phyloP scores from a whole-genome alignment of 1,140 invertebrate species.

The Zaprionus nigranus region DNA sequence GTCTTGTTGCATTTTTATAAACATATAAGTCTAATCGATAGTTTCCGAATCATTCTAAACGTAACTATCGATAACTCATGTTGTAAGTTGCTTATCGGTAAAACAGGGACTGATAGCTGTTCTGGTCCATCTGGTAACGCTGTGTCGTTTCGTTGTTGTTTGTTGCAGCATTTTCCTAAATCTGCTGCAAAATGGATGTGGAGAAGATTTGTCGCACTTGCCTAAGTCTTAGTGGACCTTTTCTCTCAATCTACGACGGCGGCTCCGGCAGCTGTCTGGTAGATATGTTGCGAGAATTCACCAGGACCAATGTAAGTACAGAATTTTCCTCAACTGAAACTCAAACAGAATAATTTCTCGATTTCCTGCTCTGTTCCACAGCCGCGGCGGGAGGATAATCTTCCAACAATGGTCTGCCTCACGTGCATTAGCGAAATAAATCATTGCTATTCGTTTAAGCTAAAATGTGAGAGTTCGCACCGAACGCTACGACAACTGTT shows the following conservation, averaged over 20 bases:
- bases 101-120: constrained; percentile 3
- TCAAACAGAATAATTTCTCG: not conserved
- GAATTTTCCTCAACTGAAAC: not conserved
- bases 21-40: not conserved
- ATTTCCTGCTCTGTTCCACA: constrained; percentile 17
- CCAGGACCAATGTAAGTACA: constrained; percentile 62
- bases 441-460: constrained; percentile 76
- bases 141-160: constrained; percentile 27
- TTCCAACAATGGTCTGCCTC: constrained; percentile 74
- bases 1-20: not conserved
- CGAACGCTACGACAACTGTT: constrained; percentile 72
- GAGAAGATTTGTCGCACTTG: constrained; percentile 82
- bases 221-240: constrained; percentile 57
- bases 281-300: constrained; percentile 73
- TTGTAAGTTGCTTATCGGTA: not conserved
- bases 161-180: constrained; percentile 30
- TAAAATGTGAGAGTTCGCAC: constrained; percentile 78
- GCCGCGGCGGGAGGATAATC: constrained; percentile 65
- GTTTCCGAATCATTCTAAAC: not conserved
- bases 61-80: not conserved
- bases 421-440: constrained; percentile 79
- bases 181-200: constrained; percentile 67
- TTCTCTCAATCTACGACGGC: constrained; percentile 76
- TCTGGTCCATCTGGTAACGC: constrained; percentile 22
- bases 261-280: constrained; percentile 64